These are phyloP conservation scores for Pocillopora grandis DNA, from an alignment of 92 coral and sea anemone species.

Conservation along the genomic window DNA sequence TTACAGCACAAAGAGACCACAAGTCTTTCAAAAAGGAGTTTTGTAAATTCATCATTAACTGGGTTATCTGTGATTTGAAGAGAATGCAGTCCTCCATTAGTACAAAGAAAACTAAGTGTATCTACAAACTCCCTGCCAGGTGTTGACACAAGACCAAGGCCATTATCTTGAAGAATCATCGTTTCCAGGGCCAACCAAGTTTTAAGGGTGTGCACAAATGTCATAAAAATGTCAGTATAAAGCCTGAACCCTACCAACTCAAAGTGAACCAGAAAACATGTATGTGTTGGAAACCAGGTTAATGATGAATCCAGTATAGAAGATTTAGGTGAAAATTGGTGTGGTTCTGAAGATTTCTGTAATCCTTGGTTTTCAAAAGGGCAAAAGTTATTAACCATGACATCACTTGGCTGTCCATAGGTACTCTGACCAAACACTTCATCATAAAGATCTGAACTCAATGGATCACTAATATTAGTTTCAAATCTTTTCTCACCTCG, in stretches of 20 bases:
- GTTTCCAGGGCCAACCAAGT: conserved; percentile 22
- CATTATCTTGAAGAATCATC: conserved; percentile 20
- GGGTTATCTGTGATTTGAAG: conserved; percentile 14
- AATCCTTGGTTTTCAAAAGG: background rate
- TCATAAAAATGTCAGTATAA: background rate
- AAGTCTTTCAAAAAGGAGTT: conserved; percentile 15
- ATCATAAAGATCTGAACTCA: conserved; percentile 24
- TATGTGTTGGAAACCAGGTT: background rate
- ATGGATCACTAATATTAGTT: background rate
- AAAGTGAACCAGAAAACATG: conserved; percentile 24
- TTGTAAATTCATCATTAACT: background rate
- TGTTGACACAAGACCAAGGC: background rate
- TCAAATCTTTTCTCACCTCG: too few relatives aligned
- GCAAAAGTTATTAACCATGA: background rate
- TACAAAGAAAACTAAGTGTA: conserved; percentile 19
- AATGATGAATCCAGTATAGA: background rate
- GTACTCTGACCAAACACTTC: conserved; percentile 14
- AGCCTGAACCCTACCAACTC: conserved; percentile 20
- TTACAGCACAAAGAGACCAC: conserved; percentile 1
- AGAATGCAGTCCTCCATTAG: conserved; percentile 2
- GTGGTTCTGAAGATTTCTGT: background rate
- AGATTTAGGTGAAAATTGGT: background rate
- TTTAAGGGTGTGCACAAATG: background rate
- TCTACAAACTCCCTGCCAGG: background rate
- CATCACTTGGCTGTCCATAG: background rate